These are phyloP conservation scores for Coelopa frigida DNA, from an alignment of 1,140 invertebrate genomes.

Conservation along the genomic window DNA sequence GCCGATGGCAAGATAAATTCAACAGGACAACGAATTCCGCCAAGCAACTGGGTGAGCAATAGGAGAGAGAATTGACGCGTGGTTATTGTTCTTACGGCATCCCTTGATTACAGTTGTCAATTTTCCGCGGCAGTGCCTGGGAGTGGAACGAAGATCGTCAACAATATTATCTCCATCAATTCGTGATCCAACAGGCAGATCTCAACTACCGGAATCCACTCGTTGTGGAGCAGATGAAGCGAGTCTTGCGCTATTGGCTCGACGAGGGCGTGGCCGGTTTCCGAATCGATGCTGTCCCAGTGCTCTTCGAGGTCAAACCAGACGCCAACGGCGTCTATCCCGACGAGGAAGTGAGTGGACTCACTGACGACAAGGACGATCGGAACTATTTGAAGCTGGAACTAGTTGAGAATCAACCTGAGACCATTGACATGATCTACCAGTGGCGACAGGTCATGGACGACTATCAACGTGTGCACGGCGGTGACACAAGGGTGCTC, in stretches of 20 bases:
- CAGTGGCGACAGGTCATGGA: conserved; percentile 56
- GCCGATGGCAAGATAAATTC: conserved; percentile 43
- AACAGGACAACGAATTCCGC: conserved; percentile 43
- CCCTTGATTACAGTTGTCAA: neutral
- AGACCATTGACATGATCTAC: conserved; percentile 54
- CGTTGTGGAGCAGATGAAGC: conserved; percentile 53
- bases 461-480: conserved; percentile 46
- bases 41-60: conserved; percentile 56
- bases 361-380: conserved; percentile 30
- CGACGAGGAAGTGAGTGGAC: conserved; percentile 47
- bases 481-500: conserved; percentile 53
- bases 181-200: conserved; percentile 59
- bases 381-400: conserved; percentile 55
- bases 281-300: conserved; percentile 56
- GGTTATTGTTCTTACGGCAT: neutral
- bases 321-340: conserved; percentile 45
- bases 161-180: conserved; percentile 67
- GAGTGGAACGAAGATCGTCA: conserved; percentile 54
- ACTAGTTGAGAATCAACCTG: conserved; percentile 55
- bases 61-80: neutral
- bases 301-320: conserved; percentile 48
- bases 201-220: conserved; percentile 57
- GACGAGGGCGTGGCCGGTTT: conserved; percentile 64
- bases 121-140: conserved; percentile 57
- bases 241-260: conserved; percentile 62